Evolutionary conservation across 2,113 vertebrate genomes (phyloP), one percentile per base, ranked within the genome.

Genomic region (Apteryx owenii): DNA sequence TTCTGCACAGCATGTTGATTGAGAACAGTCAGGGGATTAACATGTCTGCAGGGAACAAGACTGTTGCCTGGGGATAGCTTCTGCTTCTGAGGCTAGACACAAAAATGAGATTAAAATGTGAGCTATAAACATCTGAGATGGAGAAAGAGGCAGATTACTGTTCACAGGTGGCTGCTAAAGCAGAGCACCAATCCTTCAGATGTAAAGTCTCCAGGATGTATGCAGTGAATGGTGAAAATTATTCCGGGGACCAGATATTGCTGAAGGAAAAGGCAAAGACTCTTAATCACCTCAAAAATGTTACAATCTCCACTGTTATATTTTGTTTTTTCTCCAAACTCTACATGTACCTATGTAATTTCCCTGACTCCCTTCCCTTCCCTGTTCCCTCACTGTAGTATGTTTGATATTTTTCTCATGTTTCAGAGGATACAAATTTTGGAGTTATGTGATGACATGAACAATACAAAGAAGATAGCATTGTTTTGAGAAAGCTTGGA

Each of bases 61-160:
- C 9, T 7, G 46, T 58, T 84, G 38, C 69, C 73, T 70, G 66
- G 64, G 88, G 88, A 85, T 58, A 93, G 62, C 78, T 88, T 36
- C 69, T 85, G n/a, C 31, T 88, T 83, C 83, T 83, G 53, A 19
- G 28, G 19, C 46, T 20, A 75, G 60, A 48, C 42, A 77, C 14
- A 38, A 80, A 85, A 85, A n/a, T 48, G 46, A 48, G 46, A 48
- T 48, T 7, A 48, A 48, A 48, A 48, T 48, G 46, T 8, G 5
- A 31, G 36, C 38, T 88, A 11, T 53, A 53, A 40, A 68, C 17
- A 62, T 25, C 5, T 42, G 28, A 78, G 78, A 64, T 2, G 5
- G 13, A 77, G 46, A 62, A 83, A 64, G 28, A 51, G 44, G n/a
- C 36, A 88, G 36, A 78, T 40, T 9, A 42, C 44, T 79, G n/a